A percentile compares a stretch with the other conserved stretches of the same genome.
These are phyloP conservation scores for Xyrichtys novacula DNA, from an alignment of 2,797 vertebrate species.

Conservation along the genomic window DNA sequence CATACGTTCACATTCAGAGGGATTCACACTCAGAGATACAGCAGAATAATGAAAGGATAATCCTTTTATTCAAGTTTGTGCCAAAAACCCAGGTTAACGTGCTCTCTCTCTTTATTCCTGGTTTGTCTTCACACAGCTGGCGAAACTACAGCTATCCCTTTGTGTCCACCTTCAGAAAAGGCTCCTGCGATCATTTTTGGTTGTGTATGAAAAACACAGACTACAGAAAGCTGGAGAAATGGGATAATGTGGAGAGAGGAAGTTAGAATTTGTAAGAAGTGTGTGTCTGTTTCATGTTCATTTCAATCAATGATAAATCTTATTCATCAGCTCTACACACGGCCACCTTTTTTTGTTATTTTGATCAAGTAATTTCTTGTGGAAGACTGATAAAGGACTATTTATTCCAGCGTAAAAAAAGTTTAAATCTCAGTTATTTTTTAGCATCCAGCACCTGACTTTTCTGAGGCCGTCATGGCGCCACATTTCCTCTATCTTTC, in stretches of 20 bases:
- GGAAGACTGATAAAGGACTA: too few relatives aligned
- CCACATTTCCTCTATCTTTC: not conserved
- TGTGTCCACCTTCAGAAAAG: not conserved
- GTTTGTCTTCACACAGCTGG: not conserved
- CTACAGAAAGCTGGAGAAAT: not conserved
- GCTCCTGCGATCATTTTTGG: not conserved
- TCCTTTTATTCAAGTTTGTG: slow-evolving; percentile 5
- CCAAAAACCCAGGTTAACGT: slow-evolving; percentile 1
- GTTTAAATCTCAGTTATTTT: too few relatives aligned
- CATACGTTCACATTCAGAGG: not conserved
- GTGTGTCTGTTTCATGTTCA: too few relatives aligned
- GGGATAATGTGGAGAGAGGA: not conserved
- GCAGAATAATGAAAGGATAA: slow-evolving; percentile 24
- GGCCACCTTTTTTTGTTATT: too few relatives aligned
- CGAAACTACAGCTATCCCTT: not conserved
- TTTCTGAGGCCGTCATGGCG: not conserved
- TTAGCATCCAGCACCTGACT: not conserved
- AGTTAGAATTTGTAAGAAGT: too few relatives aligned
- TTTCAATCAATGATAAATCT: too few relatives aligned
- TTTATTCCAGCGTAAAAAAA: too few relatives aligned
- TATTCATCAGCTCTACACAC: too few relatives aligned
- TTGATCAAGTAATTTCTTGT: too few relatives aligned
- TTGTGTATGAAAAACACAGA: not conserved
- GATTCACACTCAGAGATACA: slow-evolving; percentile 17
- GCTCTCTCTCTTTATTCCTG: not conserved